Percentiles rank a stretch among this genome's conserved stretches.
Conservation (phyloP, 1,140 invertebrate species). For the Harlomillsia oculata region DNA sequence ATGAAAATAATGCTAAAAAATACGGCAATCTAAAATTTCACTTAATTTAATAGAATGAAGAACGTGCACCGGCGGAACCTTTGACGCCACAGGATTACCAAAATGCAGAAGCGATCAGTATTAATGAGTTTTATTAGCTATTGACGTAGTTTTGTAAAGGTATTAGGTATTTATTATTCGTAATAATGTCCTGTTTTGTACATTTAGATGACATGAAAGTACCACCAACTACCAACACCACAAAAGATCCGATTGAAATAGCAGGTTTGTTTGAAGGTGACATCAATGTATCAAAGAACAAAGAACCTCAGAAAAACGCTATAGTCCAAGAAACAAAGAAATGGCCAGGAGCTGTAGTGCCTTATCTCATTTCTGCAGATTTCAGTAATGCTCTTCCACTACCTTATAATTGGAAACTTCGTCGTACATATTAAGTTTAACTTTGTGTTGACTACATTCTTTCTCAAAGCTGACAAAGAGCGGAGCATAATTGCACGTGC, state of each 20-base stretch:
- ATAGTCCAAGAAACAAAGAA: conserved; percentile 20
- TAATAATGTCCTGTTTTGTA: background rate
- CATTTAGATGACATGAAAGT: background rate
- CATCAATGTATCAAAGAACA: conserved; percentile 29
- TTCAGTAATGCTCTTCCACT: conserved; percentile 34
- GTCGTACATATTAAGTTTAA: no score
- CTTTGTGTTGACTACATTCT: background rate
- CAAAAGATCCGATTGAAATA: conserved; percentile 38
- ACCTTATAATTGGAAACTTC: background rate
- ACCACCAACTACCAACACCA: conserved; percentile 6
- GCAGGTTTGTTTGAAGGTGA: conserved; percentile 41
- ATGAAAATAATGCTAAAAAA: no score
- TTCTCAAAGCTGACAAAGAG: conserved; percentile 33
- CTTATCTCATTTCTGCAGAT: conserved; percentile 40
- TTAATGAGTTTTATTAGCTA: conserved; percentile 1
- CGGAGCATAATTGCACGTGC: conserved; percentile 38
- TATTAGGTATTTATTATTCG: background rate
- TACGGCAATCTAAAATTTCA: no score
- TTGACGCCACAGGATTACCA: conserved; percentile 38
- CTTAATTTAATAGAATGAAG: no score
- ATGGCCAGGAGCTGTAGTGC: conserved; percentile 38
- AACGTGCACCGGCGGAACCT: conserved; percentile 9
- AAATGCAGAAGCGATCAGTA: conserved; percentile 36
- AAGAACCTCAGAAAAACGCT: conserved; percentile 17
- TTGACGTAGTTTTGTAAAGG: background rate